A percentile compares a stretch with the other conserved stretches of the same genome.
phyloP scores from a whole-genome alignment of 1,140 invertebrate species.

The Cydia strobilella region DNA sequence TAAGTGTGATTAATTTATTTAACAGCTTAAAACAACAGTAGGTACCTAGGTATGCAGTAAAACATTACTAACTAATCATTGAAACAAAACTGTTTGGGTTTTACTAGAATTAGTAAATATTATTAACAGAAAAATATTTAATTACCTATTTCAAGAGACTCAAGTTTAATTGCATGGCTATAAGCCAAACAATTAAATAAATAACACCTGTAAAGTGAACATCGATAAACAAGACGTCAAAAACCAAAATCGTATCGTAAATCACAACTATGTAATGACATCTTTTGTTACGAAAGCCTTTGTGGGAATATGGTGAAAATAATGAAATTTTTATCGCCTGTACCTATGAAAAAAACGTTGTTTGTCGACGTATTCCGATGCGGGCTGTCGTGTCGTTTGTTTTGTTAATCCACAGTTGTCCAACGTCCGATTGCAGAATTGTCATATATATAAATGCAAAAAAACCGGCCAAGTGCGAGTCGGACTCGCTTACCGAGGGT shows the following conservation, averaged over 20 bases:
- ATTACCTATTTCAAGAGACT: too few species aligned
- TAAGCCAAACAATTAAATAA: too few species aligned
- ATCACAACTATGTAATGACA: conserved; percentile 30
- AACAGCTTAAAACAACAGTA: too few species aligned
- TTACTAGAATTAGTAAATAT: too few species aligned
- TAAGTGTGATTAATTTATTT: too few species aligned
- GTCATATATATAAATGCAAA: background rate
- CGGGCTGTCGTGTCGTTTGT: conserved; percentile 34
- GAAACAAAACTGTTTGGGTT: too few species aligned
- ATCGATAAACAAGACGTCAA: background rate
- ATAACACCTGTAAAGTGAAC: background rate
- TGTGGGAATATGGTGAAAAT: conserved; percentile 33
- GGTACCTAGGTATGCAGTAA: too few species aligned
- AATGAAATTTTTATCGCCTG: conserved; percentile 39
- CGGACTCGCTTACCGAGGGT: too few species aligned
- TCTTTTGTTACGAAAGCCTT: conserved; percentile 32
- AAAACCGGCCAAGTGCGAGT: too few species aligned
- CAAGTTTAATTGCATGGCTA: too few species aligned
- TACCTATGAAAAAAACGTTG: conserved; percentile 41
- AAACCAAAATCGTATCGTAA: conserved; percentile 1
- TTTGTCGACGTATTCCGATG: conserved; percentile 36
- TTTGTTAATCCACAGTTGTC: background rate
- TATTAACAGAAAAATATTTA: too few species aligned
- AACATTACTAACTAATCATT: too few species aligned
- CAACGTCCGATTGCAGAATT: background rate